These are phyloP conservation scores for Romanomermis culicivorax DNA, from an alignment of 2,888 invertebrate genomes.

Conservation along the genomic window DNA sequence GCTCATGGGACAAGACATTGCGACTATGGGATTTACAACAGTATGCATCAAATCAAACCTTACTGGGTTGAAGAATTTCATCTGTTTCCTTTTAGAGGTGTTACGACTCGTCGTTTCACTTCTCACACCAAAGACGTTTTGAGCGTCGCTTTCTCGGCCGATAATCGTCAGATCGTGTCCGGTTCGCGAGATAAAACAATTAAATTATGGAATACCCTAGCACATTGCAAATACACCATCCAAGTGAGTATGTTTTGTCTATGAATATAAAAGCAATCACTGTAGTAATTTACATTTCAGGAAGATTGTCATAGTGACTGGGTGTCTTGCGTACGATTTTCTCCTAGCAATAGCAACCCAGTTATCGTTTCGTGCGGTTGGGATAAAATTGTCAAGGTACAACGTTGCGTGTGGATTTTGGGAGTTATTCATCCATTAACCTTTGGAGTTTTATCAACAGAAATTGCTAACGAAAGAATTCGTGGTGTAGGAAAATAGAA, in stretches of 20 bases:
- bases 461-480: too few species aligned
- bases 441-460: conserved; percentile 5
- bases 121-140: conserved; percentile 99
- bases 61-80: neutral
- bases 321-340: conserved; percentile 96
- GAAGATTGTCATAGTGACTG: conserved; percentile 76
- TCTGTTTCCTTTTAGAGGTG: conserved; percentile 38
- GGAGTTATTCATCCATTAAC: neutral
- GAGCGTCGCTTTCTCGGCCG: conserved; percentile 96
- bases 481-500: too few species aligned
- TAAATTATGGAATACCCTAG: conserved; percentile 97
- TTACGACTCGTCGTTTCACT: conserved; percentile 88
- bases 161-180: conserved; percentile 97
- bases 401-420: too few species aligned
- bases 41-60: conserved; percentile 21
- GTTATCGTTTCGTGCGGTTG: conserved; percentile 96
- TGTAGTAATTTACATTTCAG: conserved; percentile 19
- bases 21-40: conserved; percentile 95
- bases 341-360: conserved; percentile 90
- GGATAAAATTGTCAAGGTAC: conserved; percentile 86
- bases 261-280: conserved; percentile 10
- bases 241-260: conserved; percentile 33
- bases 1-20: conserved; percentile 97
- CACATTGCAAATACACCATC: conserved; percentile 98
- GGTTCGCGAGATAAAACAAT: conserved; percentile 96